Evolutionary conservation across 2,888 invertebrate genomes (phyloP).

Genomic region (Tolmerus cingulatus): DNA sequence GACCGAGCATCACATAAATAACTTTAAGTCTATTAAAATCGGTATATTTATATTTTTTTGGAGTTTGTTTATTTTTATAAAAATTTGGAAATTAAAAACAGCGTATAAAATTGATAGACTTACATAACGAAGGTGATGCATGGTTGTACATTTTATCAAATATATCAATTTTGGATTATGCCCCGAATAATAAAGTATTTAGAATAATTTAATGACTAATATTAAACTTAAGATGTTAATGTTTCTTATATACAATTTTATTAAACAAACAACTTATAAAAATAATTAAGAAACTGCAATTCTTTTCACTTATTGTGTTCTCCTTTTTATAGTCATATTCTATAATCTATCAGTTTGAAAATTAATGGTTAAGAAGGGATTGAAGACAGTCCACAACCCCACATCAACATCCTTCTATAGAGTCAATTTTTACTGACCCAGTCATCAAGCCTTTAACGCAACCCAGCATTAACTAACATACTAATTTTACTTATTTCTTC

Average conservation of each 20-base stretch:
- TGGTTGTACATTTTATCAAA: no score
- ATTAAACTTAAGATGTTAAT: neutral
- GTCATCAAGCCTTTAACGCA: neutral
- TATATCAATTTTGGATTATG: no score
- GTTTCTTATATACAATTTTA: neutral
- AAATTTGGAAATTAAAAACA: no score
- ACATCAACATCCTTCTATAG: neutral
- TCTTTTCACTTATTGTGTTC: neutral
- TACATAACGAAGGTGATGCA: no score
- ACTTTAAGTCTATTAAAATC: no score
- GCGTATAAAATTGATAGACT: no score
- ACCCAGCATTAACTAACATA: neutral
- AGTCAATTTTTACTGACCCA: neutral
- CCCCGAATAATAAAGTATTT: no score
- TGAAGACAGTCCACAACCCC: neutral
- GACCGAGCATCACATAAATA: no score
- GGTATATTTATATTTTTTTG: no score
- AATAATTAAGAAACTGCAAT: neutral
- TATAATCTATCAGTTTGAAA: neutral
- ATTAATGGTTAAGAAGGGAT: neutral
- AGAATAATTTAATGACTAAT: no score
- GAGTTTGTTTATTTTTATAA: no score
- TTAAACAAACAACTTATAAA: neutral
- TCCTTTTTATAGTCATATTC: neutral
- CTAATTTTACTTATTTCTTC: neutral